phyloP scores from a whole-genome alignment of 2,888 invertebrate species.

The Seira sanloemensis region DNA sequence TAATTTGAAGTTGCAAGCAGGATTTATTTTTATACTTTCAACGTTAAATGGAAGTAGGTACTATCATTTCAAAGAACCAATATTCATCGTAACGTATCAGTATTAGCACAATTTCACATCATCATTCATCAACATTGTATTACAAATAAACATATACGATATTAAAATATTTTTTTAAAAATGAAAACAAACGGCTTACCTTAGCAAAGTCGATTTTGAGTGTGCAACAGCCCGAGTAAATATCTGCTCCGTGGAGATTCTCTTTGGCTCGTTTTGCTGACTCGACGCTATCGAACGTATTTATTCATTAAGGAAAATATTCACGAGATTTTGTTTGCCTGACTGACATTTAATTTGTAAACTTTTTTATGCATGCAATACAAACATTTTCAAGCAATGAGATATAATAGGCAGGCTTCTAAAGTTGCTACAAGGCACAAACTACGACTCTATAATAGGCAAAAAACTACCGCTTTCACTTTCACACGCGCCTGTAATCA shows the following conservation, averaged over 20 bases:
- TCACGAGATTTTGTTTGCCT: slow-evolving; percentile 43
- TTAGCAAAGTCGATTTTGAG: slow-evolving; percentile 99
- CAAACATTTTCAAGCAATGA: slow-evolving; percentile 11
- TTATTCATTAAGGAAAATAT: slow-evolving; percentile 80
- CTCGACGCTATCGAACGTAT: slow-evolving; percentile 94
- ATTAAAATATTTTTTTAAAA: too few relatives aligned
- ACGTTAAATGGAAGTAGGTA: too few relatives aligned
- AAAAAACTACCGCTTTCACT: not conserved
- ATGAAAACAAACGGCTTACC: slow-evolving; percentile 85
- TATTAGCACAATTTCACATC: too few relatives aligned
- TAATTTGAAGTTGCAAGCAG: too few relatives aligned
- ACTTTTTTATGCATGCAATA: slow-evolving; percentile 23
- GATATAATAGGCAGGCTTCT: not conserved
- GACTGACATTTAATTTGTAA: slow-evolving; percentile 41
- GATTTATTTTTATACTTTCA: too few relatives aligned
- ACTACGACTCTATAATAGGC: not conserved
- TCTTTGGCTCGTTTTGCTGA: slow-evolving; percentile 96
- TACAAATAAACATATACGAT: too few relatives aligned
- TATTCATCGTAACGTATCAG: too few relatives aligned
- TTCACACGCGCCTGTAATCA: too few relatives aligned
- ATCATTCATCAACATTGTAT: too few relatives aligned
- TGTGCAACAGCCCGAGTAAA: slow-evolving; percentile 99
- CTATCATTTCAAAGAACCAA: too few relatives aligned
- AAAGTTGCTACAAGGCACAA: not conserved
- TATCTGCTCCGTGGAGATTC: slow-evolving; percentile 97